A percentile compares a stretch with the other conserved stretches of the same genome.
phyloP scores from a whole-genome alignment of 2,888 invertebrate genomes.

The Tyria jacobaeae region DNA sequence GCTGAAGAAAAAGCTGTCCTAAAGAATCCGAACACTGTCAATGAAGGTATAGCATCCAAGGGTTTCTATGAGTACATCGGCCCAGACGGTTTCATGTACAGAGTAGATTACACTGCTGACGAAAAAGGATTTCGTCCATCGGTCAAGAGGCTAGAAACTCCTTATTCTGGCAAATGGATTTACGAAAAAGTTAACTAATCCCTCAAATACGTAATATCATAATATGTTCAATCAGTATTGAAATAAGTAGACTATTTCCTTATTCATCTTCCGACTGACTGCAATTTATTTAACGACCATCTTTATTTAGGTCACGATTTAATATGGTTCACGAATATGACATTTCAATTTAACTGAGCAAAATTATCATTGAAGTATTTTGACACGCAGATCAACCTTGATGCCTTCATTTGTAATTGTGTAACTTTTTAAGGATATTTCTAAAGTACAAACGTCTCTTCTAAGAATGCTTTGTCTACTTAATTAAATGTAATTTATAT shows the following conservation, averaged over 20 bases:
- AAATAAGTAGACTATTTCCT: slow-evolving; percentile 63
- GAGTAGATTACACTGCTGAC: slow-evolving; percentile 84
- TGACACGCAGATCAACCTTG: slow-evolving; percentile 51
- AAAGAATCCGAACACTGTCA: slow-evolving; percentile 80
- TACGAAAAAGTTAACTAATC: slow-evolving; percentile 77
- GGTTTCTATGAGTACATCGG: slow-evolving; percentile 86
- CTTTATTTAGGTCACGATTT: slow-evolving; percentile 61
- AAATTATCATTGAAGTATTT: slow-evolving; percentile 46
- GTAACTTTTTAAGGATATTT: slow-evolving; percentile 48
- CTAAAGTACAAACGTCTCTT: slow-evolving; percentile 63
- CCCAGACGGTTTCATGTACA: slow-evolving; percentile 83
- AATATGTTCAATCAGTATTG: slow-evolving; percentile 77
- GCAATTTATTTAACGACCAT: slow-evolving; percentile 55
- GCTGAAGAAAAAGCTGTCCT: slow-evolving; percentile 83
- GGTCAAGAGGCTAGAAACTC: slow-evolving; percentile 79
- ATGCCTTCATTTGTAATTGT: slow-evolving; percentile 42
- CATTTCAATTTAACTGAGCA: slow-evolving; percentile 64
- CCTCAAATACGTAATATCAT: slow-evolving; percentile 35
- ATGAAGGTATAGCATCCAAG: slow-evolving; percentile 82
- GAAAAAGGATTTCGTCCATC: slow-evolving; percentile 83
- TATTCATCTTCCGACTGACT: slow-evolving; percentile 54
- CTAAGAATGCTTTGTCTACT: slow-evolving; percentile 61
- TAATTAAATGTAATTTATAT: slow-evolving; percentile 79
- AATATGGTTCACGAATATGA: slow-evolving; percentile 69
- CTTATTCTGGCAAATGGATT: slow-evolving; percentile 83